phyloP scores from a whole-genome alignment of 2,888 invertebrate species.

The Uloborus plumipes region DNA sequence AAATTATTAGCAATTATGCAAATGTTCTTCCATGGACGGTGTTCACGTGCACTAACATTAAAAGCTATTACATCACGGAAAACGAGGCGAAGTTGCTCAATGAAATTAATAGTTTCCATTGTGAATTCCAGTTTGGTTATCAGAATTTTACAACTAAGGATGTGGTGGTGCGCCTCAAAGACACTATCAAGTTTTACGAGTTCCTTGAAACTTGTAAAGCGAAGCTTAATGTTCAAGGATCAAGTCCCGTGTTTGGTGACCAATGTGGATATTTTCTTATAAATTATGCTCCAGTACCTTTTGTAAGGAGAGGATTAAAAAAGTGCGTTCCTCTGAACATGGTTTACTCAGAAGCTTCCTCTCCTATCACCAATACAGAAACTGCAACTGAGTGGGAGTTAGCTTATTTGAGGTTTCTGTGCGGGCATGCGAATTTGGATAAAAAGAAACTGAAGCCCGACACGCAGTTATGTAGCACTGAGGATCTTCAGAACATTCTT shows the following conservation, averaged over 20 bases:
- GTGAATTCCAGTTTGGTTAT: conserved; percentile 89
- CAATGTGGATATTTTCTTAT: conserved; percentile 58
- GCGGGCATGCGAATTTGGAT: conserved; percentile 85
- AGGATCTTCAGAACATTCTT: conserved; percentile 46
- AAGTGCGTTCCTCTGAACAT: conserved; percentile 63
- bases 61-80: conserved; percentile 93
- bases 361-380: conserved; percentile 65
- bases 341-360: conserved; percentile 37
- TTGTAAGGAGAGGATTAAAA: conserved; percentile 44
- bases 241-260: conserved; percentile 30
- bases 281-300: conserved; percentile 50
- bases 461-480: conserved; percentile 32
- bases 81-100: conserved; percentile 89
- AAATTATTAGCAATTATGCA: conserved; percentile 86
- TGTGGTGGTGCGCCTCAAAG: conserved; percentile 87
- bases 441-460: conserved; percentile 32
- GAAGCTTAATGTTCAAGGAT: conserved; percentile 35
- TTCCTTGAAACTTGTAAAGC: conserved; percentile 84
- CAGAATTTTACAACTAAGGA: conserved; percentile 90
- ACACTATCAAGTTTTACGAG: conserved; percentile 89
- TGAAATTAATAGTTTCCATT: conserved; percentile 93
- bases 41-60: conserved; percentile 90
- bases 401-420: conserved; percentile 92
- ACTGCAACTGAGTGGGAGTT: conserved; percentile 83
- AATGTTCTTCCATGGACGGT: conserved; percentile 90